Conservation (phyloP, 2,888 invertebrate genomes). For the Drosophila atripex region DNA sequence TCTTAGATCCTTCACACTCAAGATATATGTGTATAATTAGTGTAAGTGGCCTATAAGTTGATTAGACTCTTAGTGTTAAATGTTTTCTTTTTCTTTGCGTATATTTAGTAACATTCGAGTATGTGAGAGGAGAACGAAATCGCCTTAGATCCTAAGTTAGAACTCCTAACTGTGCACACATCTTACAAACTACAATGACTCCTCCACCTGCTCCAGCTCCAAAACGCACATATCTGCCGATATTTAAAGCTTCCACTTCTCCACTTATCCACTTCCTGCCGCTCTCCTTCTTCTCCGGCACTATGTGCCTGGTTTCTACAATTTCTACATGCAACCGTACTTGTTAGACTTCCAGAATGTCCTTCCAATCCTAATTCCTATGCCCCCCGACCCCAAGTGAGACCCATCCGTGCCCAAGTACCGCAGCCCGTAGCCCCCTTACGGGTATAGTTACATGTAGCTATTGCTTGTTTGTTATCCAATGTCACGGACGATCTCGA, state of each 20-base stretch:
- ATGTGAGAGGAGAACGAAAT: slow-evolving; percentile 45
- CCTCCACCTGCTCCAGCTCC: slow-evolving; percentile 9
- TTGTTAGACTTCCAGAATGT: slow-evolving; percentile 10
- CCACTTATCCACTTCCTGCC: neutral
- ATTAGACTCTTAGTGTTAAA: slow-evolving; percentile 15
- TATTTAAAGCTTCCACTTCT: slow-evolving; percentile 26
- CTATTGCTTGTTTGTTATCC: slow-evolving; percentile 84
- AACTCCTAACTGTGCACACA: slow-evolving; percentile 22
- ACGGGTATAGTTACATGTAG: slow-evolving; percentile 82
- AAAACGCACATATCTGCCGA: slow-evolving; percentile 17
- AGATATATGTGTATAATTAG: slow-evolving; percentile 7
- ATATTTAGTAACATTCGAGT: slow-evolving; percentile 54
- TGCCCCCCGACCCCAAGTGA: slow-evolving; percentile 60
- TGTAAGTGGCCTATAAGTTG: slow-evolving; percentile 2
- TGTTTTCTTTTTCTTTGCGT: slow-evolving; percentile 11
- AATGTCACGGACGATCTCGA: slow-evolving; percentile 84
- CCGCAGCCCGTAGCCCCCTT: slow-evolving; percentile 55
- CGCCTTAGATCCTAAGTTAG: slow-evolving; percentile 12
- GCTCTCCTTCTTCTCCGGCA: slow-evolving; percentile 12
- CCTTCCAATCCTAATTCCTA: neutral
- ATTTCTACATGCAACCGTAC: slow-evolving; percentile 49
- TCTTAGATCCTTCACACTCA: slow-evolving; percentile 12
- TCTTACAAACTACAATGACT: slow-evolving; percentile 23
- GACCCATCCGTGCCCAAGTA: slow-evolving; percentile 12
- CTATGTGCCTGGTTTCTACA: slow-evolving; percentile 37